Base-by-base conservation (phyloP, 2,888 invertebrate species). In the Drosophila fungiperda region DNA sequence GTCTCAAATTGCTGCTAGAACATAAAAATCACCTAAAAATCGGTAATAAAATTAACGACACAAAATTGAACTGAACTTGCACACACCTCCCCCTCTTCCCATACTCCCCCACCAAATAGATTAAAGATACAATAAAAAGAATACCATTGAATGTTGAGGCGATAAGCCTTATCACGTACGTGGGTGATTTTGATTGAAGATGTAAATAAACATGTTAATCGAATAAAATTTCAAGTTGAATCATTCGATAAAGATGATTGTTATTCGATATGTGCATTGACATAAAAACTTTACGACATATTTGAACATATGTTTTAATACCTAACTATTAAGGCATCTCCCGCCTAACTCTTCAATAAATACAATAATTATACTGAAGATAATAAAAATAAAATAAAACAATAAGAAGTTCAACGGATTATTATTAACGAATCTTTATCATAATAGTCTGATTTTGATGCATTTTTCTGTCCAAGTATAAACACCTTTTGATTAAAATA, bases 1-100 rank as follows among this genome's bases (percentile, higher is more conserved):
- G 70, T 63, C 61, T 64, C 78, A 75, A 88, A 88, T 83, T 88
- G 83, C 73, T 84, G 87, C 81, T 86, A 82, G 82, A 80, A 79
- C 89, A 89, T 90, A 90, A 90, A 90, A 90, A 89, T 80, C 90
- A 90, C 85, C 84, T 87, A 83, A 26, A 90, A 89, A 71, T 71
- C 33, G 78, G 73, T 74, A 78, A 85, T 86, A 87, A 86, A 87
- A 75, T 82, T 85, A 83, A 78, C 59, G 68, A 57, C 67, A 62
- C 67, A 72, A 80, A 80, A 73, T 74, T 63, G 71, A 78, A 82
- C 58, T 57, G 45, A 64, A 64, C 68, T 23, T 59, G 62, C 35
- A 63, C 49, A 65, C 15, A 9, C 2, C 5, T 15, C 23, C 7
- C 4, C 15, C 5, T 2, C 11, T n/a, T 6, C 29, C 29, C 26